Conservation (phyloP, 2,888 invertebrate genomes). For the Erynnis tages region DNA sequence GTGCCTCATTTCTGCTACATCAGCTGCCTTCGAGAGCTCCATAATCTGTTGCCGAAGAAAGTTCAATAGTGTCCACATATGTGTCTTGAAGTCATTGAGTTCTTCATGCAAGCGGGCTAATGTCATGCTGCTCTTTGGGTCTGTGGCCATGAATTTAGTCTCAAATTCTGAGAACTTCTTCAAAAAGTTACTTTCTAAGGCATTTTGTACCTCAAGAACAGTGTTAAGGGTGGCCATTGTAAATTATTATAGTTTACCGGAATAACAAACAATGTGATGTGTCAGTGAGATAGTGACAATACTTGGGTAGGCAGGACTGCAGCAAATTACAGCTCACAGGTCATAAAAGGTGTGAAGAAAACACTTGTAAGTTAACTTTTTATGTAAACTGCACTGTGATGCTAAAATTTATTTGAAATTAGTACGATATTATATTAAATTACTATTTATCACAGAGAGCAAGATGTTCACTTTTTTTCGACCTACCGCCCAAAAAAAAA, state of each 20-base stretch:
- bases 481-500: background rate
- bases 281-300: background rate
- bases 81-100: no score
- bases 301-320: background rate
- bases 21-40: background rate
- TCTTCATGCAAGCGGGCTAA: no score
- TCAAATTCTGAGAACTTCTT: background rate
- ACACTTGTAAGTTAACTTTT: background rate
- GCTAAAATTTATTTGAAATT: background rate
- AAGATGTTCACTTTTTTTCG: background rate
- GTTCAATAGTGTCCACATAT: background rate
- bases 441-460: background rate
- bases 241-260: background rate
- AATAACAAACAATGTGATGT: background rate
- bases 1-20: background rate
- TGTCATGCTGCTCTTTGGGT: background rate
- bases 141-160: background rate
- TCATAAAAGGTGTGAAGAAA: background rate
- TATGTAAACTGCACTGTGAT: background rate
- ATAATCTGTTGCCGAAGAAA: background rate
- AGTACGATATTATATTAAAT: background rate
- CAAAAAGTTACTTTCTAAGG: background rate
- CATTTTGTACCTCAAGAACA: background rate
- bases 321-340: background rate
- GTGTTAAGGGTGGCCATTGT: background rate